These are phyloP conservation scores for Bembecia ichneumoniformis DNA, from an alignment of 2,888 invertebrate species.

Conservation along the genomic window DNA sequence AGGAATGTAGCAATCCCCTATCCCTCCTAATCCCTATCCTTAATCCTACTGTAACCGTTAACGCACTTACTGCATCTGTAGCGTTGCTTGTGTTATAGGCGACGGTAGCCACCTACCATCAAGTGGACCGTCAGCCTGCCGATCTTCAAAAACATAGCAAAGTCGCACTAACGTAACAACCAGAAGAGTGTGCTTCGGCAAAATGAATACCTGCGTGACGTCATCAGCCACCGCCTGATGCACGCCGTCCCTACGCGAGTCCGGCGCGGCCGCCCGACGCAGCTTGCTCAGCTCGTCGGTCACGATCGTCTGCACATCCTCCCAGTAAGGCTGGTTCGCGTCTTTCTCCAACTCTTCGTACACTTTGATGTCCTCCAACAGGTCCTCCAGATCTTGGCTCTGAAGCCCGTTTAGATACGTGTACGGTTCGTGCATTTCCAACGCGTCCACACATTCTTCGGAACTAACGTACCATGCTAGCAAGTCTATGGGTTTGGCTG, in stretches of 20 bases:
- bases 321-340: slow-evolving; percentile 93
- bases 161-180: no score
- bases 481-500: slow-evolving; percentile 97
- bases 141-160: no score
- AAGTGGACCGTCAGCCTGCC: no score
- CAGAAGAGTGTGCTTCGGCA: no score
- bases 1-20: no score
- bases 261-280: slow-evolving; percentile 79
- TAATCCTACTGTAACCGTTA: no score
- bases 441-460: slow-evolving; percentile 87
- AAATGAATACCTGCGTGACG: slow-evolving; percentile 73
- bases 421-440: slow-evolving; percentile 99
- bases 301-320: slow-evolving; percentile 95
- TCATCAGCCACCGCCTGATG: slow-evolving; percentile 93
- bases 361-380: slow-evolving; percentile 95
- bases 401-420: slow-evolving; percentile 93
- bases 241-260: slow-evolving; percentile 81
- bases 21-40: no score
- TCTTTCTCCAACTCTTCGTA: slow-evolving; percentile 94
- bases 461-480: slow-evolving; percentile 96
- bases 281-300: slow-evolving; percentile 93
- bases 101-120: no score
- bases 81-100: no score
- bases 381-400: slow-evolving; percentile 92
- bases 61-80: no score